Percentiles rank a stretch among this genome's conserved stretches.
phyloP scores from a whole-genome alignment of 2,113 vertebrate species.

The Cololabis saira region DNA sequence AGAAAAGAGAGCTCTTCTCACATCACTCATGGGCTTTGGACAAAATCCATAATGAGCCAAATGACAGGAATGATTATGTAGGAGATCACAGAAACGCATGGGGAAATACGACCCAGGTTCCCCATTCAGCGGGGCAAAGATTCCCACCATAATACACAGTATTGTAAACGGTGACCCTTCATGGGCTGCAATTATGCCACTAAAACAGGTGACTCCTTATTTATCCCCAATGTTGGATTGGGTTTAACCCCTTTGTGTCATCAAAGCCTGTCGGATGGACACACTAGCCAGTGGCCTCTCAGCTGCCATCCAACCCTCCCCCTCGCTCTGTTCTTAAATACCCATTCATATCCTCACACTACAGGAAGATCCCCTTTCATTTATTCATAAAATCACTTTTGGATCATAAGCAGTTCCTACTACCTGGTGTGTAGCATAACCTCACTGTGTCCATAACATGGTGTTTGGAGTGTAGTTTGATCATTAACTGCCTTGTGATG shows the following conservation, averaged over 20 bases:
- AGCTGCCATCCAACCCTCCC: slow-evolving; percentile 34
- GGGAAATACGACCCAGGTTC: slow-evolving; percentile 85
- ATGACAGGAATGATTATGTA: slow-evolving; percentile 90
- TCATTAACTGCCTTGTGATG: not conserved
- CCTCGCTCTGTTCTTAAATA: slow-evolving; percentile 71
- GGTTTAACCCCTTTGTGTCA: slow-evolving; percentile 82
- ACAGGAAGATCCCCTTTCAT: slow-evolving; percentile 66
- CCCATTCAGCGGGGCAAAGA: slow-evolving; percentile 80
- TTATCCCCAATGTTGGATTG: slow-evolving; percentile 73
- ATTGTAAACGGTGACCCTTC: slow-evolving; percentile 82
- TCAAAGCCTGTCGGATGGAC: slow-evolving; percentile 77
- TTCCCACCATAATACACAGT: slow-evolving; percentile 89
- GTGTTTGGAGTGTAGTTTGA: not conserved
- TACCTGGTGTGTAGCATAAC: not conserved
- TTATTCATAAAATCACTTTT: slow-evolving; percentile 65
- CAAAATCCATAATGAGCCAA: slow-evolving; percentile 90
- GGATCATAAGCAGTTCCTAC: slow-evolving; percentile 29
- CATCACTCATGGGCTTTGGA: slow-evolving; percentile 89
- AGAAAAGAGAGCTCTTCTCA: slow-evolving; percentile 82
- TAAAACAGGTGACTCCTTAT: slow-evolving; percentile 81
- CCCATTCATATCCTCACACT: slow-evolving; percentile 71
- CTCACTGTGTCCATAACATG: not conserved
- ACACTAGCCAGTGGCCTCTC: slow-evolving; percentile 64
- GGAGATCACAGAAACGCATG: slow-evolving; percentile 84
- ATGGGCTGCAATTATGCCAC: slow-evolving; percentile 81